Evolutionary conservation across 2,113 vertebrate genomes (phyloP).

Genomic region (Pontoporia blainvillei): DNA sequence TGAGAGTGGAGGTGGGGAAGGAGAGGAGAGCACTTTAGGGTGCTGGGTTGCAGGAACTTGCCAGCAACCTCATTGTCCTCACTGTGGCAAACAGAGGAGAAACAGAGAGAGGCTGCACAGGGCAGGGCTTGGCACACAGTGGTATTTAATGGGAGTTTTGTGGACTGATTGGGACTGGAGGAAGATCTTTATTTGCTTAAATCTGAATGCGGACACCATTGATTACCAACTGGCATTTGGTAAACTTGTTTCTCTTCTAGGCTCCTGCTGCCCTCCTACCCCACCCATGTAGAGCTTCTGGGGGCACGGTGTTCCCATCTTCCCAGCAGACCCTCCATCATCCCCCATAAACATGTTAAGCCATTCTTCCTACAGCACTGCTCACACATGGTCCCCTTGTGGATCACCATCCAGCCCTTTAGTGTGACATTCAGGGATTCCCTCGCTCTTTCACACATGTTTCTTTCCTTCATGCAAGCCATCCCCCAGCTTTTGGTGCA

Average conservation of each 20-base stretch:
- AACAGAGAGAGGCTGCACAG: background rate
- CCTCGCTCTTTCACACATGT: background rate
- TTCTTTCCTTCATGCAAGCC: background rate
- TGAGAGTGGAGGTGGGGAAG: background rate
- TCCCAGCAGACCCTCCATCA: background rate
- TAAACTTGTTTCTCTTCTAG: constrained; percentile 4
- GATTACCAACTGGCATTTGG: background rate
- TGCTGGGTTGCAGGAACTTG: background rate
- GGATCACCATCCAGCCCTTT: background rate
- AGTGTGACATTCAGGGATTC: background rate
- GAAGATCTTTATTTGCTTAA: constrained; percentile 26
- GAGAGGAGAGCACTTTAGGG: background rate
- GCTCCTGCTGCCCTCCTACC: background rate
- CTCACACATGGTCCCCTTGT: background rate
- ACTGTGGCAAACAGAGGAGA: background rate
- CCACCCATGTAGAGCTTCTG: background rate
- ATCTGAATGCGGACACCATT: background rate
- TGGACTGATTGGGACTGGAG: background rate
- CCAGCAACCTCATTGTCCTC: background rate
- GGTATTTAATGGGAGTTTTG: constrained; percentile 22
- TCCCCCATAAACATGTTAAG: background rate
- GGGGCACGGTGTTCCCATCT: background rate
- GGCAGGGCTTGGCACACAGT: background rate
- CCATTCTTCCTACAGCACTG: background rate
- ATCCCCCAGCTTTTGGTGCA: background rate